Conservation (phyloP, 2,888 invertebrate genomes). For the Drosophila mulleri region DNA sequence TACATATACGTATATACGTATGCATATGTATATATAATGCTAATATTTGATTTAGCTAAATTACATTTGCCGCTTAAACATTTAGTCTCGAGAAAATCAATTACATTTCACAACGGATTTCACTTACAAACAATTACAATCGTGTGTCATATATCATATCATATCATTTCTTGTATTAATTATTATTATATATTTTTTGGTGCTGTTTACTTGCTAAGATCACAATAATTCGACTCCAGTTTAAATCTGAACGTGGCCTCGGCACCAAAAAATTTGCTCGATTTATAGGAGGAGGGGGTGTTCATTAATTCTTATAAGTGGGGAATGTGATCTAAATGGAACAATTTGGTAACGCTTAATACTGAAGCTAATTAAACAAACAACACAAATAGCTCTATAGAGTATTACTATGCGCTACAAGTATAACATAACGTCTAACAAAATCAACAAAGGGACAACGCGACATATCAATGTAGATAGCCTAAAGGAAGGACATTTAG, state of each 20-base stretch:
- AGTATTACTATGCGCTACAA: slow-evolving; percentile 27
- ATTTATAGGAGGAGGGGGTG: background rate
- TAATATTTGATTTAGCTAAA: slow-evolving; percentile 48
- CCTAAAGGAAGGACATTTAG: background rate
- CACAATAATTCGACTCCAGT: slow-evolving; percentile 64
- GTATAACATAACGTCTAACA: slow-evolving; percentile 34
- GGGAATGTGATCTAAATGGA: slow-evolving; percentile 26
- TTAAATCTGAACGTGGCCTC: slow-evolving; percentile 37
- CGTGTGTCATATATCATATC: background rate
- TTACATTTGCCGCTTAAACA: slow-evolving; percentile 28
- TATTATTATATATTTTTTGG: slow-evolving; percentile 33
- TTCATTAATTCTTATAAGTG: background rate
- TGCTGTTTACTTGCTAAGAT: slow-evolving; percentile 65
- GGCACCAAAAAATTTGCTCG: slow-evolving; percentile 42
- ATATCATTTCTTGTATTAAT: background rate
- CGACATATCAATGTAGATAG: background rate
- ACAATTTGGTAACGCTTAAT: slow-evolving; percentile 73
- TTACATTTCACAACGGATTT: slow-evolving; percentile 14
- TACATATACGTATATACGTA: background rate
- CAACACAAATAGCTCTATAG: slow-evolving; percentile 17
- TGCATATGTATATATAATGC: slow-evolving; percentile 1
- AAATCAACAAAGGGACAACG: slow-evolving; percentile 11
- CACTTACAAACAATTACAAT: slow-evolving; percentile 39
- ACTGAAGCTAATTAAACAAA: slow-evolving; percentile 48
- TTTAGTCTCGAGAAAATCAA: slow-evolving; percentile 20